phyloP scores from a whole-genome alignment of 2,113 vertebrate species.

The Arvicanthis niloticus region DNA sequence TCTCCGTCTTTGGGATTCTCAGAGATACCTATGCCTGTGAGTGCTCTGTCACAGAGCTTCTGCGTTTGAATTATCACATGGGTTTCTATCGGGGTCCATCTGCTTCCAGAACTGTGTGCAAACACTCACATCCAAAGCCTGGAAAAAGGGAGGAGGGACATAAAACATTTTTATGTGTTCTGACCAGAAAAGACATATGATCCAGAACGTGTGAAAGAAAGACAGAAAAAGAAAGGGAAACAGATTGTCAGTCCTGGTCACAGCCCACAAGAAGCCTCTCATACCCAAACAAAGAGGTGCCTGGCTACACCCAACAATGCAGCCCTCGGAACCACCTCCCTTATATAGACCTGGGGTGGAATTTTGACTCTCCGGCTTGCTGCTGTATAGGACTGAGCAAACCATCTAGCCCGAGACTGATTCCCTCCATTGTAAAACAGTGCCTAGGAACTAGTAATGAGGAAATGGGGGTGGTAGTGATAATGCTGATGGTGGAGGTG shows the following conservation, averaged over 20 bases:
- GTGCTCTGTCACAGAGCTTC: slow-evolving; percentile 20
- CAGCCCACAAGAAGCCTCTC: neutral
- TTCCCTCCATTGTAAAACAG: neutral
- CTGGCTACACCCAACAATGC: rapidly evolving
- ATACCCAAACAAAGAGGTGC: neutral
- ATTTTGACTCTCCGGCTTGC: neutral
- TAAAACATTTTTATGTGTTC: slow-evolving; percentile 63
- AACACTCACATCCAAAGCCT: slow-evolving; percentile 62
- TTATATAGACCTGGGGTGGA: neutral
- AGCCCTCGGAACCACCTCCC: neutral
- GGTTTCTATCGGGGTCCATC: slow-evolving; percentile 65
- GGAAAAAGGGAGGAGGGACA: neutral
- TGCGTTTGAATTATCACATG: slow-evolving; percentile 43
- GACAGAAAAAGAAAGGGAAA: slow-evolving; percentile 12
- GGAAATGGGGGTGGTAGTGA: neutral
- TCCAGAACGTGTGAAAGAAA: slow-evolving; percentile 37
- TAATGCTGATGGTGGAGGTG: too few relatives aligned
- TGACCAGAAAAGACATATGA: slow-evolving; percentile 58
- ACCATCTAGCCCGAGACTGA: neutral
- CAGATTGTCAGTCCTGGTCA: slow-evolving; percentile 8
- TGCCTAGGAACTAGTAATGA: neutral
- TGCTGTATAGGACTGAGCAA: neutral
- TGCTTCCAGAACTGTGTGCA: slow-evolving; percentile 74
- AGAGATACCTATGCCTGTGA: neutral
- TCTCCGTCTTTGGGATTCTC: neutral